Conservation (phyloP, 1,140 invertebrate genomes). For the Drosophila micromelanica region DNA sequence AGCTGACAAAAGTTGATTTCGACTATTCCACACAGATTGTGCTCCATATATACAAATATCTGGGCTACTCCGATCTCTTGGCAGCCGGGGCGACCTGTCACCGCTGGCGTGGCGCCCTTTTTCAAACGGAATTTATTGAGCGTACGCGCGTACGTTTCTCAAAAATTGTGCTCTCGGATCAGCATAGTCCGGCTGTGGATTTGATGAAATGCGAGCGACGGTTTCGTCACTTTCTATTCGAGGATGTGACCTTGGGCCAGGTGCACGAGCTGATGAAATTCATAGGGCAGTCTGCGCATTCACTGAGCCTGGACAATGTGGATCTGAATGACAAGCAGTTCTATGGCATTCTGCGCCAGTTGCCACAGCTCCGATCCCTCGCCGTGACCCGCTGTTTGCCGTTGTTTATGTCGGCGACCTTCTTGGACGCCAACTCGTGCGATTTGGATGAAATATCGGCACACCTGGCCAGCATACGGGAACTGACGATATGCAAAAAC, state of each 20-base stretch:
- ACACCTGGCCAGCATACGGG: conserved; percentile 86
- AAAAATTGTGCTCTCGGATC: conserved; percentile 85
- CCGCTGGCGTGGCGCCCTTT: conserved; percentile 87
- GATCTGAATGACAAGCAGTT: conserved; percentile 88
- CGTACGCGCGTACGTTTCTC: conserved; percentile 86
- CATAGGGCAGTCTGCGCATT: conserved; percentile 83
- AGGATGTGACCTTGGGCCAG: conserved; percentile 86
- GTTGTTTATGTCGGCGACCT: conserved; percentile 89
- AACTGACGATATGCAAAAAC: conserved; percentile 87
- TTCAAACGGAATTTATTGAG: conserved; percentile 86
- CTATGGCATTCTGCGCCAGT: conserved; percentile 86
- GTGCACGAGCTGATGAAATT: conserved; percentile 81
- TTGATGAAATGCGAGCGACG: conserved; percentile 85
- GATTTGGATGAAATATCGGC: conserved; percentile 82
- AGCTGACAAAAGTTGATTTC: conserved; percentile 59
- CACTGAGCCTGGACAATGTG: conserved; percentile 86
- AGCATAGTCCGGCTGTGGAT: conserved; percentile 84
- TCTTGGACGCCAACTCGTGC: conserved; percentile 87
- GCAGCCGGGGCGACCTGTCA: conserved; percentile 86
- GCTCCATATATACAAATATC: conserved; percentile 87
- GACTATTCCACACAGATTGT: conserved; percentile 85
- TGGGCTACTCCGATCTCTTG: conserved; percentile 86
- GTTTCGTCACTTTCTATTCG: conserved; percentile 86
- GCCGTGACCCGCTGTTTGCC: conserved; percentile 88
- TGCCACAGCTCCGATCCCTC: conserved; percentile 86